Evolutionary conservation across 2,113 vertebrate genomes (phyloP).

Genomic region (Cyphomyrus plagiostoma): DNA sequence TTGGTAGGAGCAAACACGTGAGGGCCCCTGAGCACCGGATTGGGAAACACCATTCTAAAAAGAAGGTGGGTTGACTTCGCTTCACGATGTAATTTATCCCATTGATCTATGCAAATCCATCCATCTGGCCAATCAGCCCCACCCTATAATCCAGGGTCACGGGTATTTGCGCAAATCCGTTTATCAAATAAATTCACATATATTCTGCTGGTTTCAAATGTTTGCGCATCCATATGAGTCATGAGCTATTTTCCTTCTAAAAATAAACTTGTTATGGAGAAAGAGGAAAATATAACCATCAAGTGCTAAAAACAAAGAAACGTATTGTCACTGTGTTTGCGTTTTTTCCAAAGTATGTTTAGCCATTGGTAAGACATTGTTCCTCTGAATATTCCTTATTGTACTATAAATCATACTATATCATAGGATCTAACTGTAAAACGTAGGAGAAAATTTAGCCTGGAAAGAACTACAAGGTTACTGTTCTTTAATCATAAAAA

Average conservation of each 20-base stretch:
- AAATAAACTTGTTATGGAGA: neutral
- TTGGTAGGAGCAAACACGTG: neutral
- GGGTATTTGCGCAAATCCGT: neutral
- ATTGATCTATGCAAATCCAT: neutral
- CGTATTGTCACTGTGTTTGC: neutral
- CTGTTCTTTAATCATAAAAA: neutral
- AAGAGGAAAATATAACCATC: neutral
- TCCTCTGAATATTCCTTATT: neutral
- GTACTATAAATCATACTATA: neutral
- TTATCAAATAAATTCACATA: neutral
- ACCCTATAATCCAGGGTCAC: neutral
- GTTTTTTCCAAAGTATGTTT: neutral
- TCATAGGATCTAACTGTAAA: neutral
- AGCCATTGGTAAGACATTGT: neutral
- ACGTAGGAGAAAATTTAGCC: neutral
- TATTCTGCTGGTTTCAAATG: neutral
- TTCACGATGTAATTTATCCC: neutral
- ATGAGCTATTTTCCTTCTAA: neutral
- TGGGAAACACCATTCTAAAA: neutral
- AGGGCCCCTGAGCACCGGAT: neutral
- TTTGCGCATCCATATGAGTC: neutral
- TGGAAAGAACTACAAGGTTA: neutral
- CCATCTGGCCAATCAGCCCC: neutral
- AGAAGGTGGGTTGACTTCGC: neutral
- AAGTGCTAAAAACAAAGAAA: neutral